Percentiles rank a stretch among this genome's conserved stretches.
Conservation (phyloP, 2,888 invertebrate species). For the Acleris holmiana region DNA sequence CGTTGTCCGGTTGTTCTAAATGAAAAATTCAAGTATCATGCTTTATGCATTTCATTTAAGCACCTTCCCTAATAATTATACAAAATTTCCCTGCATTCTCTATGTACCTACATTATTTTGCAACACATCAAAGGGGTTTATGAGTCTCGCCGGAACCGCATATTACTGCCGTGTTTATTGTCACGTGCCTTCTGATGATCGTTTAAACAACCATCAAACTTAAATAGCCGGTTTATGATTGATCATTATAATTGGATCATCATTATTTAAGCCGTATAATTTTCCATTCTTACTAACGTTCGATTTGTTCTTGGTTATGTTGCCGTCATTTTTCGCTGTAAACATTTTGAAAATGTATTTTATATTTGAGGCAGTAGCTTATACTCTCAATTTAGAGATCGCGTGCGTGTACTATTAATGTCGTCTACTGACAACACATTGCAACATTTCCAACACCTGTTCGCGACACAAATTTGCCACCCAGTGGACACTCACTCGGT, state of each 20-base stretch:
- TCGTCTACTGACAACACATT: constrained; percentile 10
- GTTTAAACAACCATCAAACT: constrained; percentile 40
- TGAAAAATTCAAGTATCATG: too few species aligned
- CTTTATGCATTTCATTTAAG: too few species aligned
- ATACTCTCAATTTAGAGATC: too few species aligned
- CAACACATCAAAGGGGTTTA: constrained; percentile 61
- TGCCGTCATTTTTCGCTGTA: too few species aligned
- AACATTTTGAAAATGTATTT: too few species aligned
- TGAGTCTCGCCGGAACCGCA: constrained; percentile 51
- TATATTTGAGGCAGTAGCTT: too few species aligned
- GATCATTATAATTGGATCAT: constrained; percentile 19
- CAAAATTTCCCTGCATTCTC: not conserved
- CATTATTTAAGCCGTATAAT: not conserved
- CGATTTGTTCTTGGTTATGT: not conserved
- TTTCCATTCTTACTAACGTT: not conserved
- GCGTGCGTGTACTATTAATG: not conserved
- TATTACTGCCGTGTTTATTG: constrained; percentile 49
- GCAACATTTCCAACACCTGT: constrained; percentile 18
- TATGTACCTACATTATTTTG: constrained; percentile 15
- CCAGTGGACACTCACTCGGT: constrained; percentile 19
- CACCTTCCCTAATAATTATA: not conserved
- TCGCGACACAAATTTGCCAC: constrained; percentile 16
- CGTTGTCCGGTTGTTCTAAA: too few species aligned
- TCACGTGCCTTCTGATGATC: constrained; percentile 40
- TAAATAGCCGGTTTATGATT: constrained; percentile 18